phyloP scores from a whole-genome alignment of 2,113 vertebrate genomes.

The Odontesthes bonariensis region DNA sequence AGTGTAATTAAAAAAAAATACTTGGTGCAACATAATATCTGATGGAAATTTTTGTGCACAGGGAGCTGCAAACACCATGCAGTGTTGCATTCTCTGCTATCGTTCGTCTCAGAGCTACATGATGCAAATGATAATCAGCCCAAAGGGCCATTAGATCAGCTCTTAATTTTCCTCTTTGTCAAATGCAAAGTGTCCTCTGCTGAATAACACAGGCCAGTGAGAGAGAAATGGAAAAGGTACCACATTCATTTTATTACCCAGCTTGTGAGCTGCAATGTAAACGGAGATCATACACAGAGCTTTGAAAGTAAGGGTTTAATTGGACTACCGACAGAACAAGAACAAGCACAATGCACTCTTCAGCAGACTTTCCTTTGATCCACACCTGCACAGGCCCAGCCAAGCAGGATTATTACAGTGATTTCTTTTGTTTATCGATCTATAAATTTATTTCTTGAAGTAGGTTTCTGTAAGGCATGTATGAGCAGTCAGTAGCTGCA shows the following conservation, averaged over 20 bases:
- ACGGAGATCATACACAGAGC: too few relatives aligned
- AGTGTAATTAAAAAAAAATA: neutral
- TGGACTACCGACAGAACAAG: neutral
- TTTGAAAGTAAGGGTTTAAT: neutral
- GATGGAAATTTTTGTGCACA: constrained; percentile 11
- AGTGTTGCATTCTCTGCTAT: constrained; percentile 14
- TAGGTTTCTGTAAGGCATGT: neutral
- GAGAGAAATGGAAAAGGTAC: neutral
- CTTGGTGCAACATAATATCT: neutral
- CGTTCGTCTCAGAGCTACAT: constrained; percentile 10
- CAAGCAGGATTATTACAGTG: neutral
- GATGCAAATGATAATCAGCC: constrained; percentile 58
- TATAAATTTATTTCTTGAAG: neutral
- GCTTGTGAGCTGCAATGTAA: neutral
- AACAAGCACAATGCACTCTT: too few relatives aligned
- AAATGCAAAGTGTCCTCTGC: constrained; percentile 48
- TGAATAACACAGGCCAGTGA: neutral
- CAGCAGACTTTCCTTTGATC: too few relatives aligned
- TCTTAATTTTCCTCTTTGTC: constrained; percentile 32
- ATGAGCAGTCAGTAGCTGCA: too few relatives aligned
- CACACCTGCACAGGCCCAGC: neutral
- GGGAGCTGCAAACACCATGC: constrained; percentile 7
- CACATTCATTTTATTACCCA: neutral
- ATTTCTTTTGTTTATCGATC: too few relatives aligned
- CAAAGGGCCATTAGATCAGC: neutral